Evolutionary conservation across 2,113 vertebrate genomes (phyloP).

Genomic region (Suncus etruscus): DNA sequence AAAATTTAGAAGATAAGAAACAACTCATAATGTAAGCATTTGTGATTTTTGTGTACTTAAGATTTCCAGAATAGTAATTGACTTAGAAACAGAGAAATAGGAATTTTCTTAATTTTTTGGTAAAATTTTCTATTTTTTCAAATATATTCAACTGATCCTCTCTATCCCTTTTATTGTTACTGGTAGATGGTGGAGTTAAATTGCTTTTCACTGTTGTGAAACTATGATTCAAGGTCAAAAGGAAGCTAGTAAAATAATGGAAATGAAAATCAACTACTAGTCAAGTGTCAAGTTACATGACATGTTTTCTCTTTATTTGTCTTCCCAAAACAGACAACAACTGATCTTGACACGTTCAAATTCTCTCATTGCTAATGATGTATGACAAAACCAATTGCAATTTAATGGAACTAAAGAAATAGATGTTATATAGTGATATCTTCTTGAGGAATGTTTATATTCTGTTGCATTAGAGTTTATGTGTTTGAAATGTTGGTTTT

Average conservation of each 20-base stretch:
- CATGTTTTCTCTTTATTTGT: background rate
- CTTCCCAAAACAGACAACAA: background rate
- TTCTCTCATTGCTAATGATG: background rate
- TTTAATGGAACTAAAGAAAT: background rate
- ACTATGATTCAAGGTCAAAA: background rate
- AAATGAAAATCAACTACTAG: background rate
- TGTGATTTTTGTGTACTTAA: background rate
- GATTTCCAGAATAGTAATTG: too few species aligned
- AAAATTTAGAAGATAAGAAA: background rate
- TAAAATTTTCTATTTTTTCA: constrained; percentile 5
- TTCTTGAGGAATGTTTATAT: background rate
- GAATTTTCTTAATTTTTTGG: background rate
- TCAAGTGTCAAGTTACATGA: background rate
- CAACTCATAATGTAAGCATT: background rate
- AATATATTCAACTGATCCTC: background rate
- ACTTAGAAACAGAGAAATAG: background rate
- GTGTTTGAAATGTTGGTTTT: background rate
- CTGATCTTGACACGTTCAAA: background rate
- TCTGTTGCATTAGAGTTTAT: background rate
- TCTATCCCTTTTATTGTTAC: background rate
- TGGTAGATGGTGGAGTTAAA: background rate
- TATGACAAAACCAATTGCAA: background rate
- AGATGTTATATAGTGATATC: background rate
- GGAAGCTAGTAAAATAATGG: background rate
- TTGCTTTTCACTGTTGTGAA: background rate